These are phyloP conservation scores for Dryas iulia DNA, from an alignment of 1,140 invertebrate species.

Conservation along the genomic window DNA sequence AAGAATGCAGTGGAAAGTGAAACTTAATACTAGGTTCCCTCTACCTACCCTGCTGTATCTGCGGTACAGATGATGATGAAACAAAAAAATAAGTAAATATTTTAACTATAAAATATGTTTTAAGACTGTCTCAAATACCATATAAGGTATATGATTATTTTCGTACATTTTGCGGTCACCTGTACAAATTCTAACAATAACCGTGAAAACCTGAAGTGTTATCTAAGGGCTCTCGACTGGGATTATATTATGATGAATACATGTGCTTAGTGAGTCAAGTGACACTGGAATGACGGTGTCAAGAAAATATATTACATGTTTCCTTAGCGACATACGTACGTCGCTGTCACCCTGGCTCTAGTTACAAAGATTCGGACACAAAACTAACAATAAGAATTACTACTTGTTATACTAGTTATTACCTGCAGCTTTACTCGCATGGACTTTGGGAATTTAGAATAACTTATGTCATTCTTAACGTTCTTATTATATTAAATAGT, in stretches of 20 bases:
- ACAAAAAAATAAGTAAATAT: too few relatives aligned
- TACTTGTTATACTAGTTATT: not conserved
- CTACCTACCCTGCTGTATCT: too few relatives aligned
- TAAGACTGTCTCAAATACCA: not conserved
- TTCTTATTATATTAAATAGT: too few relatives aligned
- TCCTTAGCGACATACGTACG: constrained; percentile 3
- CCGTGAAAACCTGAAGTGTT: constrained; percentile 41
- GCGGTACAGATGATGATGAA: too few relatives aligned
- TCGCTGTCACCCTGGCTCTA: not conserved
- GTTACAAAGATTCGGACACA: not conserved
- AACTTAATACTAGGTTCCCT: too few relatives aligned
- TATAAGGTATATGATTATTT: not conserved
- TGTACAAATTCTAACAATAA: constrained; percentile 55
- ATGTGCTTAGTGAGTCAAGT: constrained; percentile 38
- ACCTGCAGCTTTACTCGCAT: too few relatives aligned
- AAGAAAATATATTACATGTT: constrained; percentile 16
- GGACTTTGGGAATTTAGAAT: too few relatives aligned
- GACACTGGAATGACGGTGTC: constrained; percentile 24
- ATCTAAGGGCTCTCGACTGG: constrained; percentile 51
- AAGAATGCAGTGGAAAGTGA: too few relatives aligned
- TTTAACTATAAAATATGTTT: too few relatives aligned
- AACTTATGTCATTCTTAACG: too few relatives aligned
- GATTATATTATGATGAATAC: constrained; percentile 49
- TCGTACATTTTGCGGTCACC: constrained; percentile 5
- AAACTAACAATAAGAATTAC: not conserved